phyloP scores from a whole-genome alignment of 1,140 invertebrate genomes.

The Rhopalosiphum padi region DNA sequence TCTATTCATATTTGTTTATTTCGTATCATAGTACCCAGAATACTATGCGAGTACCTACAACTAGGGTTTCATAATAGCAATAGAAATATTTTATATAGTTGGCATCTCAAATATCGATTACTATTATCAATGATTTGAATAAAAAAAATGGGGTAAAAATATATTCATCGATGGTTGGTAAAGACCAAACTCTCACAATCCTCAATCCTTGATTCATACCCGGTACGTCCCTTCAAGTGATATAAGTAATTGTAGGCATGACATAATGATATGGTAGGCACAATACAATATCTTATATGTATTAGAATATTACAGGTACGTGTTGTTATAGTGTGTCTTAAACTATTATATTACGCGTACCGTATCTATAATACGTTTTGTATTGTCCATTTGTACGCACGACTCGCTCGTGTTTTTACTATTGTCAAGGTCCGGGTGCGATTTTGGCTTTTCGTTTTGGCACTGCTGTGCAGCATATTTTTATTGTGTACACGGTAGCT shows the following conservation, averaged over 20 bases:
- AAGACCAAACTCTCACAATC: too few relatives aligned
- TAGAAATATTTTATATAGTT: background rate
- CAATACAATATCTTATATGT: background rate
- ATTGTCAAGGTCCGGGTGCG: background rate
- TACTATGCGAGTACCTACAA: background rate
- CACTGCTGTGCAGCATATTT: background rate
- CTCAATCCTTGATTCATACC: background rate
- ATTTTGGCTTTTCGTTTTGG: background rate
- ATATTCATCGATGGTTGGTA: background rate
- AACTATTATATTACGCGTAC: background rate
- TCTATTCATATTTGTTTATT: background rate
- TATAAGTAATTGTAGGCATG: background rate
- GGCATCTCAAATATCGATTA: background rate
- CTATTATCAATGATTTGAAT: background rate
- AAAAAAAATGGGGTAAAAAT: background rate
- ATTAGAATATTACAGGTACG: background rate
- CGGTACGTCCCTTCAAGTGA: background rate
- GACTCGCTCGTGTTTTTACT: background rate
- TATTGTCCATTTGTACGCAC: background rate
- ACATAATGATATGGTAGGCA: background rate
- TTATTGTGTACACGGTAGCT: background rate
- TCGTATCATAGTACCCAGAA: background rate
- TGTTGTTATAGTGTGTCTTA: too few relatives aligned
- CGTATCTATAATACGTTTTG: background rate
- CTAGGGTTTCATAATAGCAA: background rate